Percentiles rank a stretch among this genome's conserved stretches.
Evolutionary conservation across 2,888 invertebrate species (phyloP).

Genomic region (Amblyjoppa fuscipennis): DNA sequence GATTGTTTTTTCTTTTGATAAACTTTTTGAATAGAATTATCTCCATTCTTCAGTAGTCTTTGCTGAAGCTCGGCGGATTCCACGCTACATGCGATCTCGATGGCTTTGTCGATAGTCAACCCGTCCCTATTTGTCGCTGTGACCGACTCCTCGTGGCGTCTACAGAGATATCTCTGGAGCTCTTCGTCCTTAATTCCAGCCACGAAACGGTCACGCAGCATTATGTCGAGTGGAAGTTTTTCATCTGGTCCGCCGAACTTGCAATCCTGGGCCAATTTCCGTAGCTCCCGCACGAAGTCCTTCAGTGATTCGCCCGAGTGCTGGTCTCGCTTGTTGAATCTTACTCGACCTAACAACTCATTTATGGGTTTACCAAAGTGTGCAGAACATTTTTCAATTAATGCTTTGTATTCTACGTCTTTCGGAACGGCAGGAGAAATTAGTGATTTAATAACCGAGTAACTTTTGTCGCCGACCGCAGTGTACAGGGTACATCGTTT

Average conservation of each 20-base stretch:
- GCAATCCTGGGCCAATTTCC: slow-evolving; percentile 38
- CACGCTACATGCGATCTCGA: slow-evolving; percentile 34
- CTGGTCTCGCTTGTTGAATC: slow-evolving; percentile 45
- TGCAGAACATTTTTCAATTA: slow-evolving; percentile 30
- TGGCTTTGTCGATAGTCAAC: slow-evolving; percentile 31
- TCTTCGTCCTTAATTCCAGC: slow-evolving; percentile 45
- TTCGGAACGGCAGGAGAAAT: slow-evolving; percentile 34
- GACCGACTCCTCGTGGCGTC: slow-evolving; percentile 41
- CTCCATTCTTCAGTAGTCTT: slow-evolving; percentile 24
- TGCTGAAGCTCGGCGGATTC: slow-evolving; percentile 38
- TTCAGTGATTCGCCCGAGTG: slow-evolving; percentile 17
- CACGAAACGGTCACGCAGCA: slow-evolving; percentile 48
- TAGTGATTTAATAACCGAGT: slow-evolving; percentile 41
- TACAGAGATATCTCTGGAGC: slow-evolving; percentile 38
- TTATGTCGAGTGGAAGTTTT: slow-evolving; percentile 37
- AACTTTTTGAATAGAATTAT: slow-evolving; percentile 1
- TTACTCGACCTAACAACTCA: slow-evolving; percentile 32
- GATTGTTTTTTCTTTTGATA: neutral
- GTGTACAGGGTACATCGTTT: slow-evolving; percentile 34
- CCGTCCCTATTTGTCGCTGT: slow-evolving; percentile 28
- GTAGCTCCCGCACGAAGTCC: slow-evolving; percentile 36
- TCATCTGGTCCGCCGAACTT: slow-evolving; percentile 20
- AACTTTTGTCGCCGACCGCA: slow-evolving; percentile 25
- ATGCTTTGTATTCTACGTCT: slow-evolving; percentile 15
- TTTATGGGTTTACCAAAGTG: slow-evolving; percentile 45